Conservation (phyloP, 2,113 vertebrate genomes). For the Cyanistes caeruleus region DNA sequence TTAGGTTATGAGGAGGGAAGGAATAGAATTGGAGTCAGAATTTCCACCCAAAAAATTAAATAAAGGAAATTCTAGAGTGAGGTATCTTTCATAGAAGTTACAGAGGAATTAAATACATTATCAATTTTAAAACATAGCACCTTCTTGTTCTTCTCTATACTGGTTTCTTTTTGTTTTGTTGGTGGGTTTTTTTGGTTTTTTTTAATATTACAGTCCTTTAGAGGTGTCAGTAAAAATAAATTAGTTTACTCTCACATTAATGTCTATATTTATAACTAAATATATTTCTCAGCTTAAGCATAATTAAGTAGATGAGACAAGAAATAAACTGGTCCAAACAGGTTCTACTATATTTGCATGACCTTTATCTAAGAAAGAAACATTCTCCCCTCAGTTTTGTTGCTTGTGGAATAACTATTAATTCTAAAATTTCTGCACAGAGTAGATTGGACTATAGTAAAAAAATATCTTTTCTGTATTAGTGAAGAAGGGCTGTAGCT, state of each 20-base stretch:
- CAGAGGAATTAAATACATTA: rapidly evolving
- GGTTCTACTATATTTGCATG: background rate
- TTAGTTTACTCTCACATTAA: background rate
- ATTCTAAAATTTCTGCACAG: background rate
- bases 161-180: background rate
- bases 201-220: background rate
- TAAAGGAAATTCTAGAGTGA: background rate
- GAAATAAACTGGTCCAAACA: background rate
- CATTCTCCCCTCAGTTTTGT: background rate
- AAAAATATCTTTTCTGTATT: background rate
- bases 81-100: background rate
- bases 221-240: background rate
- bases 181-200: no score
- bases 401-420: background rate
- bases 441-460: background rate
- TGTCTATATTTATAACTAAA: background rate
- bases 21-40: background rate
- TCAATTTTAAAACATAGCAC: rapidly evolving
- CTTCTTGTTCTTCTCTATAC: background rate
- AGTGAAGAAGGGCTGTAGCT: background rate
- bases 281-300: background rate
- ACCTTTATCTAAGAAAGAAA: background rate
- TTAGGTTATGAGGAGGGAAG: background rate
- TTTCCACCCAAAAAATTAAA: background rate
- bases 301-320: background rate